Percentiles rank a stretch among this genome's conserved stretches.
Evolutionary conservation across 92 coral and sea anemone genomes (phyloP).

Genomic region (Actinernus sp.): DNA sequence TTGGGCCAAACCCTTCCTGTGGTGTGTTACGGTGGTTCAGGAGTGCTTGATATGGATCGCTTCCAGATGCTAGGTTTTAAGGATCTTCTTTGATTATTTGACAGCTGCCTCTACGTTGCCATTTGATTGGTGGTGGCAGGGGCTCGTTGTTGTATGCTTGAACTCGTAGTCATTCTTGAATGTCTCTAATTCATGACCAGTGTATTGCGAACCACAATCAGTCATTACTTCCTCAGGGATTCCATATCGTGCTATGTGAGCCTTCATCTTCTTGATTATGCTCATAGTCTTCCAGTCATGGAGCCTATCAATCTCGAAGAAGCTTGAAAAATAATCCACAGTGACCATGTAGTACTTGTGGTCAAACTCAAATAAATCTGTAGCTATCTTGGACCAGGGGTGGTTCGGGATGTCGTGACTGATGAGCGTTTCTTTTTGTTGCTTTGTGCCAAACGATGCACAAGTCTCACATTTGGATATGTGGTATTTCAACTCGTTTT

Average conservation of each 20-base stretch:
- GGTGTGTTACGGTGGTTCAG: slow-evolving; percentile 31
- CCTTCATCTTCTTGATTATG: slow-evolving; percentile 23
- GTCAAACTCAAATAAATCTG: slow-evolving; percentile 32
- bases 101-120: slow-evolving; percentile 34
- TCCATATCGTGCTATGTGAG: not conserved
- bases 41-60: slow-evolving; percentile 14
- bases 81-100: slow-evolving; percentile 13
- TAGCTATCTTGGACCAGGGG: slow-evolving; percentile 35
- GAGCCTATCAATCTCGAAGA: slow-evolving; percentile 21
- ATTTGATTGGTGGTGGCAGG: slow-evolving; percentile 27
- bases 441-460: not conserved
- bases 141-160: slow-evolving; percentile 9
- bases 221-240: slow-evolving; percentile 13
- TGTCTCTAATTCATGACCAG: slow-evolving; percentile 10
- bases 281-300: slow-evolving; percentile 8
- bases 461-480: slow-evolving; percentile 33
- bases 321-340: slow-evolving; percentile 35
- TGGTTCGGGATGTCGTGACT: slow-evolving; percentile 33
- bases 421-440: slow-evolving; percentile 35
- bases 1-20: slow-evolving; percentile 5
- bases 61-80: slow-evolving; percentile 10
- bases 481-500: slow-evolving; percentile 11
- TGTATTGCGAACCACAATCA: slow-evolving; percentile 20
- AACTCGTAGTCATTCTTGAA: slow-evolving; percentile 12
- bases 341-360: slow-evolving; percentile 40